Evolutionary conservation across 92 coral and sea anemone species (phyloP), one percentile per base, ranked within the genome.

Genomic region (Porites cylindrica): DNA sequence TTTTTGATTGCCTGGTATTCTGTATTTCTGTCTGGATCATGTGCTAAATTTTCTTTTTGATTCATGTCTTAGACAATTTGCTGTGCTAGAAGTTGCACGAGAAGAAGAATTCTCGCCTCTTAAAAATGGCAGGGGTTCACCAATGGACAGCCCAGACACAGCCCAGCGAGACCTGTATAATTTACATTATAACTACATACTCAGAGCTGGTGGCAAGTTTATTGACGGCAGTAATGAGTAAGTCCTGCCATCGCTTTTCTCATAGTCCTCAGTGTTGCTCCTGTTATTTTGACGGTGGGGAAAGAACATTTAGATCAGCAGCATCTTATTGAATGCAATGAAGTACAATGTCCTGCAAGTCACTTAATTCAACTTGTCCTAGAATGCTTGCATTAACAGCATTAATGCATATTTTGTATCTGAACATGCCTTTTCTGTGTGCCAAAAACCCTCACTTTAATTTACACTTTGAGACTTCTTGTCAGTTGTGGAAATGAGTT

Each of bases 71-170:
- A 97, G 99, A 78, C 83, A 94, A 29, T 93, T 97, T 86, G 99
- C 98, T 59, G 97, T 97, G 8, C 88, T 97, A 26, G 96, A 97
- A 81, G 97, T 96, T 69, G 68, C 91, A 16, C 60, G 99, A 88
- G 96, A 91, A 51, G 98, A 97, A 51, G 99, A 97, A 58, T 97
- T 97, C 78, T 89, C 98, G 10, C 98, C 99, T 6, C 94, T 97
- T 9, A 97, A 97, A 84, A 97, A 97, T 82, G 93, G 90, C 54
- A 85, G 88, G 26, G 98, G 98, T 1, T 77, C 96, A 0, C 82
- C 94, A 64, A 93, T 90, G 58, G 98, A 97, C 89, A 91, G 94
- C 21, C 98, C 99, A 13, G 96, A 92, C 38, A 96, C 96, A 13
- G 96, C 95, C 8, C 76, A 89, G 47, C 93, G 90, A 61, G 90